Percentiles rank a stretch among this genome's conserved stretches.
Evolutionary conservation across 2,888 invertebrate species (phyloP).

Genomic region (Eudasyphora cyanicolor): DNA sequence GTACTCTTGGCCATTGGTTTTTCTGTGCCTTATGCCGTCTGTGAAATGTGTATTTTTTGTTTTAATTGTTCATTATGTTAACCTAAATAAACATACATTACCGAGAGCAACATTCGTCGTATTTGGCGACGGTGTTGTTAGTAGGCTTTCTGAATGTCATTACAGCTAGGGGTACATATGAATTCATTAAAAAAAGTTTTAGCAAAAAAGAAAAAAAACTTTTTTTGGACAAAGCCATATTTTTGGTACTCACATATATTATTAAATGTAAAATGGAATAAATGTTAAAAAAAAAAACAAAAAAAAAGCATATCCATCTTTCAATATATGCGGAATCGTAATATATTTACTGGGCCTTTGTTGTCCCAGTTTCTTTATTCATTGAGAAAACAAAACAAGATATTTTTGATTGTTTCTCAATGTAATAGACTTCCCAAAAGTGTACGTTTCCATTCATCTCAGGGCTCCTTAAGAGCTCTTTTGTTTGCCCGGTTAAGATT

Average conservation of each 20-base stretch:
- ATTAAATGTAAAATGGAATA: conserved; percentile 9
- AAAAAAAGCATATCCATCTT: background rate
- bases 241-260: conserved; percentile 7
- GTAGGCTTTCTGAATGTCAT: conserved; percentile 43
- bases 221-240: background rate
- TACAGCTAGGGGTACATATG: conserved; percentile 45
- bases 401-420: background rate
- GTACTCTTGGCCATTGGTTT: background rate
- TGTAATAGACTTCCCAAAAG: background rate
- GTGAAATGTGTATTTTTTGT: conserved; percentile 6
- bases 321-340: background rate
- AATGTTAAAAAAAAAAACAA: conserved; percentile 18
- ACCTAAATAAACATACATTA: conserved; percentile 57
- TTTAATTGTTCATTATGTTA: conserved; percentile 65
- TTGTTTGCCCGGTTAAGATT: conserved; percentile 48
- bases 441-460: conserved; percentile 19
- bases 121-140: conserved; percentile 28
- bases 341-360: background rate
- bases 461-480: conserved; percentile 40
- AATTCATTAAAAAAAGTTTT: conserved; percentile 57
- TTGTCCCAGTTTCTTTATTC: background rate
- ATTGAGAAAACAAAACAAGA: background rate
- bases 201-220: background rate
- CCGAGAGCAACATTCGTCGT: background rate
- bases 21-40: background rate